Percentiles rank a stretch among this genome's conserved stretches.
phyloP scores from a whole-genome alignment of 2,797 vertebrate genomes.

The Emys orbicularis region DNA sequence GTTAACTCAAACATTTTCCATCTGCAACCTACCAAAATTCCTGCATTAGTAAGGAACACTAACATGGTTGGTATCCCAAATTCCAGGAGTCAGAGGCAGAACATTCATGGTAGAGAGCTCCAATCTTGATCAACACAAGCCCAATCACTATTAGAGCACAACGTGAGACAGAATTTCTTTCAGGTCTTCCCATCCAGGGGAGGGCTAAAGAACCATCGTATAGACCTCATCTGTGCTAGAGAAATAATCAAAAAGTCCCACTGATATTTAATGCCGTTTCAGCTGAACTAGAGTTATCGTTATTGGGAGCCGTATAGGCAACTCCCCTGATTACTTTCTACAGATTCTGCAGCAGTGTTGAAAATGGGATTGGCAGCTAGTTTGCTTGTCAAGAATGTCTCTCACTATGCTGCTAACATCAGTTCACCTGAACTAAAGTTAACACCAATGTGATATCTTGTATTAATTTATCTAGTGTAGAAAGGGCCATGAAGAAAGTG shows the following conservation, averaged over 20 bases:
- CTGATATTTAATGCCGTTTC: background rate
- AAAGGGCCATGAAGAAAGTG: background rate
- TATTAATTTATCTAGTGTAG: background rate
- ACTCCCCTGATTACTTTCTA: background rate
- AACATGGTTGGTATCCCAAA: background rate
- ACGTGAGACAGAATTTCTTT: background rate
- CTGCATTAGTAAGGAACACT: background rate
- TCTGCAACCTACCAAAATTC: background rate
- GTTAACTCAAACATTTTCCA: background rate
- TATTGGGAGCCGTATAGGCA: rapidly evolving
- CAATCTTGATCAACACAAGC: background rate
- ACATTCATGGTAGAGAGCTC: background rate
- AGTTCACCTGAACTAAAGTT: background rate
- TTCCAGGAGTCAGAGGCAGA: background rate
- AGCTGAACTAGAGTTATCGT: background rate
- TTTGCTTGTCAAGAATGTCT: background rate
- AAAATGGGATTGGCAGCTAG: background rate
- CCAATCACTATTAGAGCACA: background rate
- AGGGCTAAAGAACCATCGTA: background rate
- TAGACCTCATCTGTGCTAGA: background rate
- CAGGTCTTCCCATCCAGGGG: background rate
- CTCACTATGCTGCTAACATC: background rate
- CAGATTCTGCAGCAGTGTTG: background rate
- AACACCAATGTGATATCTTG: background rate
- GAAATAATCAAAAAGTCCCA: background rate